Base-by-base conservation (phyloP, 2,113 vertebrate species). In the Salvelinus namaycush region DNA sequence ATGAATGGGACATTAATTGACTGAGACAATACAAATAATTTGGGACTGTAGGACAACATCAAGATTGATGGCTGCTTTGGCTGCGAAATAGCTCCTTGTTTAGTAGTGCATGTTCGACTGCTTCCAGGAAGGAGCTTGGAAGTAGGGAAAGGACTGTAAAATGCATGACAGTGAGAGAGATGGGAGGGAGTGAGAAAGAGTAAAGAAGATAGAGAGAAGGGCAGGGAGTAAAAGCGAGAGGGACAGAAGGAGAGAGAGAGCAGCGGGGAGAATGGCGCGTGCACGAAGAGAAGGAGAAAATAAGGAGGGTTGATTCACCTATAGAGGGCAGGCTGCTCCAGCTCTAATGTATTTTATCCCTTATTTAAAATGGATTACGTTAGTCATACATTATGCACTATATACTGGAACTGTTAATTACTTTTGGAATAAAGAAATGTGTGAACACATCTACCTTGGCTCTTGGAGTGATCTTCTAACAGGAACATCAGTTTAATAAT, bases 1-100 rank as follows among this genome's bases (percentile, higher is more conserved):
- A 84, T 79, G 76, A 87, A 90, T 87, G 74, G 79, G 60, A 78
- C 75, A 82, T 75, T 89, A 90, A 91, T 90, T 87, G 86, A 86
- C 70, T 88, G 87, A 89, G 88, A 91, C 88, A 90, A 88, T 87
- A 87, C 82, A 91, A 92, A 92, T 90, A 85, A 90, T 90, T 87
- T 91, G 88, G 82, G 82, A 79, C 83, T 87, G 82, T 82, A 86
- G 73, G 86, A 84, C 87, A 89, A 85, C 86, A 91, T 90, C 66
- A 85, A 88, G 89, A 91, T 85, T 87, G 88, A 92, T 91, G 81
- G 80, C 72, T 85, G 76, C 74, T 77, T 66, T 64, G 62, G 73
- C 74, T 76, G 75, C 72, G 80, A 83, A 84, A 48, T 67, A 48
- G 79, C 22, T 73, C 49, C 54, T 64, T 27, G 39, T 72, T 76